phyloP scores from a whole-genome alignment of 2,113 vertebrate species.

The Chlamydotis undulata region DNA sequence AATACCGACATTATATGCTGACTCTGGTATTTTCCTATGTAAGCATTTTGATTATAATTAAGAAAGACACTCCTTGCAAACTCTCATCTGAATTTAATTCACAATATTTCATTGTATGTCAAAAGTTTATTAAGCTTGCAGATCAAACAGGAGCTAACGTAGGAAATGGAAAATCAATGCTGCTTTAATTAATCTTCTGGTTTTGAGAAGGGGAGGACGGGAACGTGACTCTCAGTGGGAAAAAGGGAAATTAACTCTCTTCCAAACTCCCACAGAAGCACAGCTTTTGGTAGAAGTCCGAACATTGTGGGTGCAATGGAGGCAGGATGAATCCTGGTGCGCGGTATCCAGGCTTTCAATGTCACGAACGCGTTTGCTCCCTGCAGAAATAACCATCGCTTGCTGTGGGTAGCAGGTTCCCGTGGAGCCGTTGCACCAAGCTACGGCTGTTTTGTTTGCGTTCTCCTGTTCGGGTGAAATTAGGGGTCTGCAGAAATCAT shows the following conservation, averaged over 20 bases:
- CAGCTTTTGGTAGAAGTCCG: not conserved
- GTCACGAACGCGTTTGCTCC: not conserved
- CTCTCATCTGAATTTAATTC: constrained; percentile 54
- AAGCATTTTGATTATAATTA: constrained; percentile 58
- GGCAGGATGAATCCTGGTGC: not conserved
- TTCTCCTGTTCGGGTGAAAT: not conserved
- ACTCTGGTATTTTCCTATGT: not conserved
- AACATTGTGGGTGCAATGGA: not conserved
- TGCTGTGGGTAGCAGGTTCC: accelerated
- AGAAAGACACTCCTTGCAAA: constrained; percentile 42
- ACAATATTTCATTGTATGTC: constrained; percentile 57
- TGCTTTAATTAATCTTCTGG: constrained; percentile 48
- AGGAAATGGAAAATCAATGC: constrained; percentile 28
- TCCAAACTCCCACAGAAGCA: not conserved
- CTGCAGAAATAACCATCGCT: not conserved
- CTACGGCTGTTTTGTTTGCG: accelerated
- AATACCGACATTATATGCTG: not conserved
- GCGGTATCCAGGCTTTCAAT: accelerated
- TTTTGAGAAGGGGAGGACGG: not conserved
- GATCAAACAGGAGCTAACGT: not conserved
- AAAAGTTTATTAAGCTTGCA: constrained; percentile 64
- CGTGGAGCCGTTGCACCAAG: accelerated
- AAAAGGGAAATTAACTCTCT: not conserved
- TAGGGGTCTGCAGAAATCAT: not conserved
- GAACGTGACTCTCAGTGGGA: not conserved